Evolutionary conservation across 2,113 vertebrate species (phyloP), one percentile per base, ranked within the genome.

Genomic region (Clarias magur): DNA sequence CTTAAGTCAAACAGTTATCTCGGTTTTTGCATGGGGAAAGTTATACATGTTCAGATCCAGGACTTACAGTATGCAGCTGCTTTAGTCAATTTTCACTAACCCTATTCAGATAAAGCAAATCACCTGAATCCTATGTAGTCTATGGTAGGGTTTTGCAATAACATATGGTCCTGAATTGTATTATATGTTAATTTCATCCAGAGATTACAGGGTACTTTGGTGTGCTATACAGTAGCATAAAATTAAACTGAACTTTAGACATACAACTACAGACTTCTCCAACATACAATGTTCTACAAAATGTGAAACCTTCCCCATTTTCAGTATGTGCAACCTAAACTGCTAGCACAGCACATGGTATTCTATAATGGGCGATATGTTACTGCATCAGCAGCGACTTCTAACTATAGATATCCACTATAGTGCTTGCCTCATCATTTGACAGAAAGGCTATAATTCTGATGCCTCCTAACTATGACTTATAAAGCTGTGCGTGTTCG

Each of bases 271-370:
- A 48, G 34, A 2, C 67, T 34, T 42, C 5, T 25, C 23, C 21
- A 76, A 42, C 48, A 48, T 48, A 48, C 48, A n/a, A 76, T 76
- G 42, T 76, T 76, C 42, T 53, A 1, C 23, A 78, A 78, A 23
- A 79, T 3, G 57, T 8, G 0, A 79, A 79, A 27, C 76, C n/a
- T 57, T 76, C 7, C 3, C 1, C 25, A n/a, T 15, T 2, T n/a
- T n/a, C n/a, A n/a, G n/a, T 56, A 27, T 78, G 75, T 78, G 75
- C 11, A 78, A 56, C 25, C 57, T 54, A 57, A 57, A 57, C 54
- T 57, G 76, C 76, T 57, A 30, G 54, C 76, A 57, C n/a, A 79
- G 75, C 76, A 79, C 30, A 53, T 79, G 16, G 54, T 79, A 79
- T 79, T 57, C n/a, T 30, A 30, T 79, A 56, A 79, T 57, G n/a